Conservation (phyloP, 2,113 vertebrate genomes). For the Nyctereutes procyonoides region DNA sequence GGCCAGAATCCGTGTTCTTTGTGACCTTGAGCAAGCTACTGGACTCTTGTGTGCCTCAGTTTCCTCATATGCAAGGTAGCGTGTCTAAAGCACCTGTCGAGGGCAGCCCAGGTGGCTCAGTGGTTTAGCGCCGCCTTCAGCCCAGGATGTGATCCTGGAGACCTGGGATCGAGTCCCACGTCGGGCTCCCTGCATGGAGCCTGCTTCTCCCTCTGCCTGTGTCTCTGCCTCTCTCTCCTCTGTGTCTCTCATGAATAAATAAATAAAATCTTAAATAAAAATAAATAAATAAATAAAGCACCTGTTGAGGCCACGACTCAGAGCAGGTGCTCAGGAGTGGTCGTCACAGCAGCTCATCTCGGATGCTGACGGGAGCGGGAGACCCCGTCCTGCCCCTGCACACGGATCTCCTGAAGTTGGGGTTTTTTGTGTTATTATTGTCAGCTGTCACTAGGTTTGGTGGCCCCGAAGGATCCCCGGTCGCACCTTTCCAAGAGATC, state of each 20-base stretch:
- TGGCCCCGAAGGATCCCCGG: background rate
- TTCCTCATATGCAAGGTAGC: background rate
- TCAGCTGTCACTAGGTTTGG: background rate
- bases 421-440: background rate
- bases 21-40: background rate
- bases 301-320: background rate
- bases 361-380: background rate
- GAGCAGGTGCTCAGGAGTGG: background rate
- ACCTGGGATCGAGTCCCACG: too few species aligned
- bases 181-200: too few species aligned
- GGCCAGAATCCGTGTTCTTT: background rate
- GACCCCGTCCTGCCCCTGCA: background rate
- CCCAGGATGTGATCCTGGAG: too few species aligned
- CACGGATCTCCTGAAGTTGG: background rate
- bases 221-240: too few species aligned
- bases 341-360: too few species aligned
- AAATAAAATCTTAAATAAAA: background rate
- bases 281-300: background rate
- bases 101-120: too few species aligned
- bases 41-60: background rate
- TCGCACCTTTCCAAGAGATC: background rate
- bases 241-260: too few species aligned
- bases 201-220: too few species aligned
- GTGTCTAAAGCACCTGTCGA: background rate
- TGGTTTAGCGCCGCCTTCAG: too few species aligned